These are phyloP conservation scores for Junonia oenone DNA, from an alignment of 2,888 invertebrate species.

Conservation along the genomic window DNA sequence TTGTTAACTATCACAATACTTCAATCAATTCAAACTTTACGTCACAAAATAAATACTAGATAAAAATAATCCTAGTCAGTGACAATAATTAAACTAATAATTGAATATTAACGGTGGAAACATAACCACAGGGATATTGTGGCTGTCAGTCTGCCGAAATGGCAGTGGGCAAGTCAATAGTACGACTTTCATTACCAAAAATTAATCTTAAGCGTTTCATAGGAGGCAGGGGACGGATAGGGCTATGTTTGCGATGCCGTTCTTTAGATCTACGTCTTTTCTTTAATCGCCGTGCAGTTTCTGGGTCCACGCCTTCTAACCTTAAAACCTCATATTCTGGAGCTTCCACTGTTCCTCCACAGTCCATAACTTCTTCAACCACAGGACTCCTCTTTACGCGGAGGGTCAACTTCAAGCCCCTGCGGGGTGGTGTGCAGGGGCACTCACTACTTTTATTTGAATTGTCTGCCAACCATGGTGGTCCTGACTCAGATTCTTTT, in stretches of 20 bases:
- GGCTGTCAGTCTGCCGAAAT: slow-evolving; percentile 80
- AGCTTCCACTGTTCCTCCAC: slow-evolving; percentile 84
- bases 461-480: slow-evolving; percentile 66
- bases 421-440: slow-evolving; percentile 80
- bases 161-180: slow-evolving; percentile 91
- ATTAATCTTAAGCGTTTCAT: slow-evolving; percentile 92
- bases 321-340: slow-evolving; percentile 92
- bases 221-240: slow-evolving; percentile 82
- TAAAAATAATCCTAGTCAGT: slow-evolving; percentile 72
- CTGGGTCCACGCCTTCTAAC: slow-evolving; percentile 86
- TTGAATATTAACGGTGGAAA: slow-evolving; percentile 76
- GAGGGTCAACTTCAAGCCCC: slow-evolving; percentile 87
- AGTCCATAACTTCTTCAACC: slow-evolving; percentile 89
- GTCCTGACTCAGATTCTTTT: slow-evolving; percentile 59
- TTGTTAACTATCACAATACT: slow-evolving; percentile 63
- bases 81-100: slow-evolving; percentile 77
- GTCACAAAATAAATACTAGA: slow-evolving; percentile 72
- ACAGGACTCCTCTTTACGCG: slow-evolving; percentile 93
- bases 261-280: slow-evolving; percentile 75
- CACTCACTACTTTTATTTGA: slow-evolving; percentile 69
- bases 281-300: slow-evolving; percentile 76
- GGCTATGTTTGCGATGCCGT: slow-evolving; percentile 72
- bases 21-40: slow-evolving; percentile 54
- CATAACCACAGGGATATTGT: slow-evolving; percentile 62
- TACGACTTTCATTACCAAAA: slow-evolving; percentile 93